Evolutionary conservation across 1,140 invertebrate genomes (phyloP), one percentile per base, ranked within the genome.

Genomic region (Matsumurasca onukii): DNA sequence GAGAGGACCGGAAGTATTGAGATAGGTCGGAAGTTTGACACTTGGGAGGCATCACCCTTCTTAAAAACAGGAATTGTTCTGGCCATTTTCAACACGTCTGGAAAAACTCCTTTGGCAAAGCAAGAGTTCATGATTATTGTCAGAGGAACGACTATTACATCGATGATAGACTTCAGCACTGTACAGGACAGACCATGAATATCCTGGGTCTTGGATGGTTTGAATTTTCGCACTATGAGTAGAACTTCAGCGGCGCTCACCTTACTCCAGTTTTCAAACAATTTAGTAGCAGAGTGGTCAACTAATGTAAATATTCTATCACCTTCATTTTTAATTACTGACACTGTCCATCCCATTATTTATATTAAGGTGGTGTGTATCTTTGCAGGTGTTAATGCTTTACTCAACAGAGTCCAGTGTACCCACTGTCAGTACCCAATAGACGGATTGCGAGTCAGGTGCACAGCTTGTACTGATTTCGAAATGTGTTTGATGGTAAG

Each of bases 361-460:
- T n/a, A n/a, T n/a, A n/a, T n/a, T n/a, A n/a, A n/a, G n/a, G n/a
- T n/a, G n/a, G n/a, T n/a, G n/a, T n/a, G n/a, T n/a, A n/a, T n/a
- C n/a, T n/a, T n/a, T n/a, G n/a, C n/a, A n/a, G n/a, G n/a, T n/a
- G n/a, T n/a, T n/a, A n/a, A n/a, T n/a, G 83, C 85, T 78, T 78
- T 92, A 70, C 92, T 94, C 78, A 87, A 87, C 22, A 91, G 91
- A 81, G 89, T 92, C 79, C 88, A 85, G 78, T 97, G 95, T 82
- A 92, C 89, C 73, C 94, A 95, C 83, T 97, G 94, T 79, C 92
- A 95, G 81, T 91, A 94, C 82, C 91, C 94, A 81, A 94, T 96
- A 69, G 84, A 85, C 71, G 92, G 91, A 52, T 84, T 95, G 66
- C 84, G 92, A 73, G 88, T 97, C 51, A 90, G 92, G 82, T 97